Base-by-base conservation (phyloP, 2,888 invertebrate genomes). In the Amblyteles armatorius region DNA sequence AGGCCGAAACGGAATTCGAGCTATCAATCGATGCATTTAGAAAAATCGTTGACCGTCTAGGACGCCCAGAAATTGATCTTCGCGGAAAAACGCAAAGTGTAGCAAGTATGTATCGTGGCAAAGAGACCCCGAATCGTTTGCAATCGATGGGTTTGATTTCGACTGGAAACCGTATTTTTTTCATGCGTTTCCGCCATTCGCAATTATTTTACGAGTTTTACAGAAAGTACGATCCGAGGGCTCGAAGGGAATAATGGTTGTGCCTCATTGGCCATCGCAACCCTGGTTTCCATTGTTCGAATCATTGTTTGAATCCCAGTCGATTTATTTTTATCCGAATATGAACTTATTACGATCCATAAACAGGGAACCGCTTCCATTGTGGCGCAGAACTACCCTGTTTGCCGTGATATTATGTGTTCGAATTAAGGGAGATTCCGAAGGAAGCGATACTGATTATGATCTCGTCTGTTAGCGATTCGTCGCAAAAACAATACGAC, bases 1-100 rank as follows among this genome's bases (percentile, higher is more conserved):
- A 79, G 29, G 63, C 71, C 16, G 57, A 68, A 44, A 72, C 63
- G 63, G 71, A 79, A 65, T 22, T 72, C n/a, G 79, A 52, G n/a
- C 52, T 5, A 52, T 19, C 71, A n/a, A 19, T 36, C 50, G 48
- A 33, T 2, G 71, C 72, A 9, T 79, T 79, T 22, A 50, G 50
- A 22, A n/a, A 40, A 6, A 48, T 57, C 2, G 36, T 71, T 33
- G 48, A 11, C 26, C 5, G n/a, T 33, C 69, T 69, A 16, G 60
- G 69, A 6, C 11, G 29, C 9, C 60, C 48, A 7, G 33, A 79
- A 33, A 79, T 71, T 3, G 60, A 79, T 40, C 33, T 13, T 48
- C 69, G 19, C 44, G 44, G 7, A 44, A n/a, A 63, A 71, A 63
- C 19, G 48, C 48, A 13, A 63, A 71, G 16, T 63, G 36, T 3